These are phyloP conservation scores for Hyppa rectilinea DNA, from an alignment of 2,888 invertebrate genomes.

Conservation along the genomic window DNA sequence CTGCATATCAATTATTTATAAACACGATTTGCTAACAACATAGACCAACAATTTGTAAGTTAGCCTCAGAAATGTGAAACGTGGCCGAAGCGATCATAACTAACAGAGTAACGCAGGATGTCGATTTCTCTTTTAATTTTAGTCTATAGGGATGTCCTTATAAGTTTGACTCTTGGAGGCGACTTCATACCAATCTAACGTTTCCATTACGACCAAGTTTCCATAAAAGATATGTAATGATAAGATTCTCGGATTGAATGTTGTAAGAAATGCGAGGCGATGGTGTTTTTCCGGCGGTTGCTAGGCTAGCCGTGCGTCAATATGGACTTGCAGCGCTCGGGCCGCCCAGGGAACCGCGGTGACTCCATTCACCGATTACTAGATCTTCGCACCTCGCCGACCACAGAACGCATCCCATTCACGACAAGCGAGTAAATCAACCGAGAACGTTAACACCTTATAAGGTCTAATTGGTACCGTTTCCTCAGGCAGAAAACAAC, in stretches of 20 bases:
- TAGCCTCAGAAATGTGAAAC: constrained; percentile 48
- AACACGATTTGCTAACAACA: constrained; percentile 44
- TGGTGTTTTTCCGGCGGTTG: constrained; percentile 74
- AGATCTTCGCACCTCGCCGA: constrained; percentile 87
- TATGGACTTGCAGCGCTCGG: constrained; percentile 53
- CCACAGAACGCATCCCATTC: constrained; percentile 89
- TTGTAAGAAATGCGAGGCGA: constrained; percentile 73
- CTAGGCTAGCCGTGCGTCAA: constrained; percentile 51
- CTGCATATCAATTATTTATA: constrained; percentile 56
- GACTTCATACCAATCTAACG: constrained; percentile 48
- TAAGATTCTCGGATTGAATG: constrained; percentile 60
- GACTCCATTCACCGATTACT: constrained; percentile 85
- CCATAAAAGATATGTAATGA: constrained; percentile 52
- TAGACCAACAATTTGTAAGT: constrained; percentile 15
- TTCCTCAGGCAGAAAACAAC: constrained; percentile 87
- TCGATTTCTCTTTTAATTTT: constrained; percentile 65
- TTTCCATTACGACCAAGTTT: constrained; percentile 64
- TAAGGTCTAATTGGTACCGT: constrained; percentile 80
- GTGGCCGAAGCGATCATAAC: constrained; percentile 44
- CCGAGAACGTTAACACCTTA: constrained; percentile 80
- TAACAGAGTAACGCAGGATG: constrained; percentile 58
- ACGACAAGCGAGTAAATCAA: constrained; percentile 89
- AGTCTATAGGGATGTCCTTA: constrained; percentile 57
- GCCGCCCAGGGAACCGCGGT: constrained; percentile 70
- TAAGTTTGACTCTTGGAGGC: constrained; percentile 52